Evolutionary conservation across 2,888 invertebrate species (phyloP), one percentile per base, ranked within the genome.

Genomic region (Leptarthrus brevirostris): DNA sequence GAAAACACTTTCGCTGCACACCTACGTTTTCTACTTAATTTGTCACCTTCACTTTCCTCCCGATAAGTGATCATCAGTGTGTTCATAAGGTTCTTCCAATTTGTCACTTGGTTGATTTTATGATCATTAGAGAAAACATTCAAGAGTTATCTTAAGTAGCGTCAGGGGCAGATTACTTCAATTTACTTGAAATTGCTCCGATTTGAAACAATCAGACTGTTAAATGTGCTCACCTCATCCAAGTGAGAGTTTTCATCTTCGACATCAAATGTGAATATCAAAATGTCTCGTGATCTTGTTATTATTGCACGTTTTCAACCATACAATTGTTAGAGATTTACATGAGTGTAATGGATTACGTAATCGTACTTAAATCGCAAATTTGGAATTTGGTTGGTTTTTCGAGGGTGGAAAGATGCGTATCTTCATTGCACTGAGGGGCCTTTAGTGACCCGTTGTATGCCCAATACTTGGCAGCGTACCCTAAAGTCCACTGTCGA

Each of bases 211-310:
- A 49, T 49, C 49, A 49, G 49, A 49, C 49, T 49, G 49, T 49
- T 49, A 49, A 49, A 49, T 49, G 12, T 20, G 20, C 18, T 49
- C 2, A 16, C 49, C 1, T 49, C 14, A 20, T 8, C 5, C 16
- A 4, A 49, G 49, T 16, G 49, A 49, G 49, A 49, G 49, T 18
- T 49, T 40, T 40, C 40, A 40, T 40, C 40, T 40, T 40, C 40
- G 40, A 40, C 40, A 40, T 0, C 6, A 12, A 12, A 12, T 12
- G 3, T 40, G 12, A 40, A 12, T 40, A 12, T 40, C 12, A 40
- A 8, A 40, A 12, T 3, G 0, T 3, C n/a, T 12, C 40, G n/a
- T 40, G 40, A 40, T 40, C 40, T 40, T n/a, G 40, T 40, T n/a
- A 40, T 40, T 40, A 12, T 40, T 12, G 3, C 6, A 40, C 3